Conservation (phyloP, 2,113 vertebrate species). For the Mungos mungo region DNA sequence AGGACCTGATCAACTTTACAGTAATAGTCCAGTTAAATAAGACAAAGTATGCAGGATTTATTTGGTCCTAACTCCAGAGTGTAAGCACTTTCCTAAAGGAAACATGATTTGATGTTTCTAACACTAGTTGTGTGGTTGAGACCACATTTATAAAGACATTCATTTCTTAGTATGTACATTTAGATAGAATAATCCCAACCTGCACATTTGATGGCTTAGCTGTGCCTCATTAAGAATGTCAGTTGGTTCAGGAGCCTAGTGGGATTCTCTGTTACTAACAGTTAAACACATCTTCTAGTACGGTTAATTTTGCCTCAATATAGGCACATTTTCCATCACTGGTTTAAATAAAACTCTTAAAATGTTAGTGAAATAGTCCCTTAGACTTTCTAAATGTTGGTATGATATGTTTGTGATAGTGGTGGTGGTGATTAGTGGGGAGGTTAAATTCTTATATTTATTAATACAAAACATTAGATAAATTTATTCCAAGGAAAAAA, state of each 20-base stretch:
- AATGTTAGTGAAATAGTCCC: not conserved
- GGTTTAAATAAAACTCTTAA: not conserved
- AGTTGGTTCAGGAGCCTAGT: not conserved
- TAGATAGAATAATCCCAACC: not conserved
- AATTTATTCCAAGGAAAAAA: not conserved
- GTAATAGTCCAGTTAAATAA: slow-evolving; percentile 46
- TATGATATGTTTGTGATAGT: fast-evolving
- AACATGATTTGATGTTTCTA: not conserved
- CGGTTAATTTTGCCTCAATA: slow-evolving; percentile 1
- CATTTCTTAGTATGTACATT: not conserved
- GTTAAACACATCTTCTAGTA: not conserved
- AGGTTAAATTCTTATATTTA: not conserved
- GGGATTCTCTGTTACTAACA: not conserved
- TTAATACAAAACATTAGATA: not conserved
- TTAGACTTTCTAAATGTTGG: not conserved
- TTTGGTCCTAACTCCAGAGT: not conserved
- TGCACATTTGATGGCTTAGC: not conserved
- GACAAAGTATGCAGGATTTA: not conserved
- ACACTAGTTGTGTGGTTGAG: not conserved
- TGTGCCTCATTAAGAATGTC: not conserved
- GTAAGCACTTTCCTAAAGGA: not conserved
- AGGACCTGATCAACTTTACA: not conserved
- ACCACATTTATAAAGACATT: not conserved
- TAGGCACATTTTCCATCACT: not conserved
- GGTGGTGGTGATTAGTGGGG: too few species aligned